These are phyloP conservation scores for Stylophora pistillata DNA, from an alignment of 64 coral and sea anemone genomes.

Conservation along the genomic window DNA sequence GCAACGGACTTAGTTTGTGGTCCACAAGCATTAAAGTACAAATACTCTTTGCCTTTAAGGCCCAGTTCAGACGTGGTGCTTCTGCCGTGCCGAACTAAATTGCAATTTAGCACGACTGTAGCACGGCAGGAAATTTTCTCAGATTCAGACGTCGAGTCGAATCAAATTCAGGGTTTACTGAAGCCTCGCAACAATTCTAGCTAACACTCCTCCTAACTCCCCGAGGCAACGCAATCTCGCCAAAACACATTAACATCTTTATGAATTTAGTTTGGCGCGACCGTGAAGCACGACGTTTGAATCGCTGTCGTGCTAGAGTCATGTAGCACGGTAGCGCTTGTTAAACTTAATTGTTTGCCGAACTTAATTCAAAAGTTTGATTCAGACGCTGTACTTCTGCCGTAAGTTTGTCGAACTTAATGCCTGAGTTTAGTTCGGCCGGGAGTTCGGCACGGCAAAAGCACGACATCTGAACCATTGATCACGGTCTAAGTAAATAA, in stretches of 20 bases:
- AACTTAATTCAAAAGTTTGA: conserved; percentile 20
- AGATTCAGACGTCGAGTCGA: too few species aligned
- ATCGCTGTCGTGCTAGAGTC: conserved; percentile 13
- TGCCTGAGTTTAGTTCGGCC: conserved; percentile 30
- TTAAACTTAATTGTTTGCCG: conserved; percentile 14
- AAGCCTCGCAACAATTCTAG: background rate
- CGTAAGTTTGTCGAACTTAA: conserved; percentile 20
- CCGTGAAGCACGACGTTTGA: too few species aligned
- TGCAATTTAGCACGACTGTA: too few species aligned
- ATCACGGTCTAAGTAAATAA: background rate
- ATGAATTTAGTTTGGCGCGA: conserved; percentile 33
- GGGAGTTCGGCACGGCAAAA: too few species aligned
- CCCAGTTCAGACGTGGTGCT: conserved; percentile 6
- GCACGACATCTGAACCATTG: too few species aligned
- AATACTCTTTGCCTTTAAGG: too few species aligned
- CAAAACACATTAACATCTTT: conserved; percentile 28
- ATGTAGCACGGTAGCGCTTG: conserved; percentile 3
- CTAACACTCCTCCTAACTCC: background rate
- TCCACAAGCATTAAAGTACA: too few species aligned
- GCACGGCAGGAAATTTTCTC: too few species aligned
- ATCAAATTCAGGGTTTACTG: conserved; percentile 10
- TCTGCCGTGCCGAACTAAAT: conserved; percentile 27
- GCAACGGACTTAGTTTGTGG: too few species aligned
- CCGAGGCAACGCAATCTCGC: conserved; percentile 7
- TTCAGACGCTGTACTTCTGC: conserved; percentile 29